phyloP scores from a whole-genome alignment of 2,888 invertebrate species.

The Aphidius colemani region DNA sequence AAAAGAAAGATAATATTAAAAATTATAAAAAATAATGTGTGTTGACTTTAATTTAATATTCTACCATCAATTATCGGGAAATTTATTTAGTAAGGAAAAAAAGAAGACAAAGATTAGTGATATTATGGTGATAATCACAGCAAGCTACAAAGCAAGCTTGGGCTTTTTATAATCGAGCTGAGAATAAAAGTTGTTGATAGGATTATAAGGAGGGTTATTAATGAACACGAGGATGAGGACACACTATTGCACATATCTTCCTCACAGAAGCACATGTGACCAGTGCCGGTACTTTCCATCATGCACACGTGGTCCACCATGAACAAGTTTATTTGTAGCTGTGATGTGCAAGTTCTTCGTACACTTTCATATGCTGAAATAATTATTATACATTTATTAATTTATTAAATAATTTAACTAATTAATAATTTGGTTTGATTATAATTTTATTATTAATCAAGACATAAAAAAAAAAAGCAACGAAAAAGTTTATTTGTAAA shows the following conservation, averaged over 20 bases:
- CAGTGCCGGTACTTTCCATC: constrained; percentile 97
- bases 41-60: neutral
- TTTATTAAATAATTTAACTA: no score
- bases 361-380: constrained; percentile 87
- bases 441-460: no score
- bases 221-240: constrained; percentile 50
- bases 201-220: constrained; percentile 52
- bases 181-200: constrained; percentile 51
- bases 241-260: constrained; percentile 90
- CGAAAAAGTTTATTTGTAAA: no score
- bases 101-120: constrained; percentile 22
- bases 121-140: constrained; percentile 50
- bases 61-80: constrained; percentile 20
- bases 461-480: no score
- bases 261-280: constrained; percentile 98
- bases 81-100: no score
- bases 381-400: no score
- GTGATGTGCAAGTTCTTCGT: constrained; percentile 88
- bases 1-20: no score
- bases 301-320: constrained; percentile 99
- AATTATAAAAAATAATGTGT: no score
- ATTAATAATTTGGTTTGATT: no score
- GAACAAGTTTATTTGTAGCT: constrained; percentile 93
- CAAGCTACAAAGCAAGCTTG: constrained; percentile 59
- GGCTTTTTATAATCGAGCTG: constrained; percentile 44